Evolutionary conservation across 2,797 vertebrate genomes (phyloP).

Genomic region (Crax fasciolata): DNA sequence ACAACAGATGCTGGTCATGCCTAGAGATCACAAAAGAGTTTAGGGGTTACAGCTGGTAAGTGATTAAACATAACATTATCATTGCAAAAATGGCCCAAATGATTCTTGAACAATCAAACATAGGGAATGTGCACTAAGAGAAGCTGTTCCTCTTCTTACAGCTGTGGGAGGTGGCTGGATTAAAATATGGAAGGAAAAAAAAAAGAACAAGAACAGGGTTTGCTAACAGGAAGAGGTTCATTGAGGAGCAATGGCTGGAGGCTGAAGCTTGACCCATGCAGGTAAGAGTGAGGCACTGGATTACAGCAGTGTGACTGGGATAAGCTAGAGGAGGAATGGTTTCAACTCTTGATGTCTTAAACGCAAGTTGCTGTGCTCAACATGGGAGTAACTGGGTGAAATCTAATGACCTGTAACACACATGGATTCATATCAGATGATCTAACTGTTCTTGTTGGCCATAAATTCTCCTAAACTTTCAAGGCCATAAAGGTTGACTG

Average conservation of each 20-base stretch:
- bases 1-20: neutral
- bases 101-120: neutral
- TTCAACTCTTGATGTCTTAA: neutral
- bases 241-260: neutral
- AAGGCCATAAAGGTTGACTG: neutral
- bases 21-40: neutral
- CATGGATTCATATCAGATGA: neutral
- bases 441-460: neutral
- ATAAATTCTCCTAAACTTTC: neutral
- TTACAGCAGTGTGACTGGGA: neutral
- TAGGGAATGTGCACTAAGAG: neutral
- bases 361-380: neutral
- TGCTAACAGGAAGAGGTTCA: neutral
- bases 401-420: neutral
- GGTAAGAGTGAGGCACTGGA: neutral
- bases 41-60: rapidly evolving
- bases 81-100: neutral
- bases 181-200: neutral
- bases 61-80: neutral
- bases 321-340: neutral
- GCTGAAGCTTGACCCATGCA: rapidly evolving
- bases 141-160: neutral
- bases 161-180: neutral
- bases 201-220: neutral
- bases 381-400: constrained; percentile 26